A percentile compares a stretch with the other conserved stretches of the same genome.
Evolutionary conservation across 2,888 invertebrate genomes (phyloP).

Genomic region (Zaprionus lineosus): DNA sequence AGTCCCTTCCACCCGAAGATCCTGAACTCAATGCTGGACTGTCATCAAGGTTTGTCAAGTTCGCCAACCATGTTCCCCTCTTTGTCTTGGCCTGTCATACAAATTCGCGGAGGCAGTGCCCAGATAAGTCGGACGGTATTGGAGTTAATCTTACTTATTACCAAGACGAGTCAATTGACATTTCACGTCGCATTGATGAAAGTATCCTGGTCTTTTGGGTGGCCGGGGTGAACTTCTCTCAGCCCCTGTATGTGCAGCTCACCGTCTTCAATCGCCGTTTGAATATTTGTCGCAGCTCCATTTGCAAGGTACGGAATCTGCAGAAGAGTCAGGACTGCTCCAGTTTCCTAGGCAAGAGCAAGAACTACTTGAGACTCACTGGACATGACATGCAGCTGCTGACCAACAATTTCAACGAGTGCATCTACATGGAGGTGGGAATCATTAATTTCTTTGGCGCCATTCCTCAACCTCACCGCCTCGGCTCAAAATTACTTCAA

Average conservation of each 20-base stretch:
- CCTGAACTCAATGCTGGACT: slow-evolving; percentile 13
- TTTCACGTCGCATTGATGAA: too few relatives aligned
- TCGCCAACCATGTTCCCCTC: slow-evolving; percentile 32
- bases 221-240: slow-evolving; percentile 20
- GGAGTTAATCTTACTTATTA: too few relatives aligned
- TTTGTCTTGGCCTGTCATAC: slow-evolving; percentile 49
- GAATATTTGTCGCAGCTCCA: slow-evolving; percentile 33
- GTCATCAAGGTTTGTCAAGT: rapidly evolving
- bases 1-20: neutral
- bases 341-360: slow-evolving; percentile 22
- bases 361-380: slow-evolving; percentile 36
- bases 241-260: slow-evolving; percentile 32
- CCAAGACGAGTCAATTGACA: too few relatives aligned
- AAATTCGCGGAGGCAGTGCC: too few relatives aligned
- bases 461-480: too few relatives aligned
- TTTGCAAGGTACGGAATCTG: slow-evolving; percentile 33
- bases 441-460: too few relatives aligned
- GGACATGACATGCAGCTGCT: slow-evolving; percentile 36
- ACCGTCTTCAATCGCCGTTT: slow-evolving; percentile 46
- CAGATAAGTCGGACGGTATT: too few relatives aligned
- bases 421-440: slow-evolving; percentile 53
- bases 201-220: slow-evolving; percentile 44
- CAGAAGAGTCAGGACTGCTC: slow-evolving; percentile 23
- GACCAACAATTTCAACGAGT: slow-evolving; percentile 33
- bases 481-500: too few relatives aligned